Base-by-base conservation (phyloP, 1,140 invertebrate genomes). In the Gonatopus flavifemur region DNA sequence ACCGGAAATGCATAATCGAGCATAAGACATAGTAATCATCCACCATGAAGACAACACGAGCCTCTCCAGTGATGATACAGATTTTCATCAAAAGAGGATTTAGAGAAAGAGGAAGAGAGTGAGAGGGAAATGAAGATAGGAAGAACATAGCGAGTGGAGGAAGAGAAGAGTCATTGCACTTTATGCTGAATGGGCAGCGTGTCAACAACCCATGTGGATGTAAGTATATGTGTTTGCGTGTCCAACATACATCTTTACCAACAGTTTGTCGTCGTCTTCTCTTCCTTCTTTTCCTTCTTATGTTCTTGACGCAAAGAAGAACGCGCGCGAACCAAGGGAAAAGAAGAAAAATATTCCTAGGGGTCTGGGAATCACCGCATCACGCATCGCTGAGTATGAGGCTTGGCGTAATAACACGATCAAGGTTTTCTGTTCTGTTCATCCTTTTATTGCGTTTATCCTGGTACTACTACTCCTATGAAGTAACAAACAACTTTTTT, bases 161-260 rank as follows among this genome's bases (percentile, higher is more conserved):
- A 62, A 69, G n/a, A n/a, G n/a, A n/a, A n/a, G n/a, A n/a, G 70
- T 75, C 72, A 66, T 74, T 75, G 72, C 72, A 70, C 72, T 74
- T 75, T 70, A 75, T 75, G 70, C 71, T 71, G 70, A 75, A 75
- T 75, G 71, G 69, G 64, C 72, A 74, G 50, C 69, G 62, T 74
- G 72, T 75, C 72, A 75, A 75, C 72, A 75, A 74, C 70, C 72
- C 60, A 16, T 35, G 16, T 36, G 36, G 25, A 50, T 49, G 52
- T 57, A 50, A 45, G 46, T 54, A 54, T 56, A 48, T 46, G 45
- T 55, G 44, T 59, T 56, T 13, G 19, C 15, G 40, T 37, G 20
- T 48, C 31, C 25, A n/a, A n/a, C n/a, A n/a, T n/a, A 44, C 57
- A 53, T 31, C 42, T 52, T 49, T 21, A 52, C 32, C 16, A 10